A percentile compares a stretch with the other conserved stretches of the same genome.
Conservation (phyloP, 2,113 vertebrate species). For the Oophaga pumilio region DNA sequence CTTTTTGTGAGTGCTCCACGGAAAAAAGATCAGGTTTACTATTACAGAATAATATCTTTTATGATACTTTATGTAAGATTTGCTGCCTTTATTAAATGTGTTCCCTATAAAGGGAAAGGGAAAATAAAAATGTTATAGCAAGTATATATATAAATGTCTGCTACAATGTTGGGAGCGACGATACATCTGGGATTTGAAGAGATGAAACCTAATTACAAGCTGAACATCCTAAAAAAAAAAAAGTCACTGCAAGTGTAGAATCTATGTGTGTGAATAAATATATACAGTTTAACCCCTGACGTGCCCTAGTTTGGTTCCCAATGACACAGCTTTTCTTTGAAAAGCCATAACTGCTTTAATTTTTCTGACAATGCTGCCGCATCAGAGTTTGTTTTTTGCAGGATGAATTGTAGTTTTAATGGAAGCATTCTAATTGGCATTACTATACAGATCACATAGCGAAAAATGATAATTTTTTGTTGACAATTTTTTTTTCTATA, state of each 20-base stretch:
- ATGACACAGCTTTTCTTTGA: too few relatives aligned
- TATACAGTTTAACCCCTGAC: too few relatives aligned
- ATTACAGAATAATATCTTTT: slow-evolving; percentile 39
- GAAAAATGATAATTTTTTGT: too few relatives aligned
- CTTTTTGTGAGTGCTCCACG: slow-evolving; percentile 29
- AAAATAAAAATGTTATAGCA: slow-evolving; percentile 34
- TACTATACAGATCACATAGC: too few relatives aligned
- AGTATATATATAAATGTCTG: slow-evolving; percentile 28
- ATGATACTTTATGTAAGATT: slow-evolving; percentile 40
- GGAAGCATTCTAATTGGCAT: too few relatives aligned
- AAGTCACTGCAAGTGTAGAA: not conserved
- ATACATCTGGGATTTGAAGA: not conserved
- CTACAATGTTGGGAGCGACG: slow-evolving; percentile 10
- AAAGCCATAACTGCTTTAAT: too few relatives aligned
- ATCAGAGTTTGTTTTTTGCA: too few relatives aligned
- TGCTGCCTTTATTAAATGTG: slow-evolving; percentile 45
- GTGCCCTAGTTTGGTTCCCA: too few relatives aligned
- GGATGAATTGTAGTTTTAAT: too few relatives aligned
- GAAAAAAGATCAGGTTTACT: slow-evolving; percentile 34
- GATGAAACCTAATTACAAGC: not conserved
- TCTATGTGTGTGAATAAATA: not conserved
- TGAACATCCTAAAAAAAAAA: not conserved
- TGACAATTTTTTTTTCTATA: too few relatives aligned
- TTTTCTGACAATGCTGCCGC: too few relatives aligned
- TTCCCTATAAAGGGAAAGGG: slow-evolving; percentile 28